Evolutionary conservation across 2,888 invertebrate genomes (phyloP).

Genomic region (Epicampocera succincta): DNA sequence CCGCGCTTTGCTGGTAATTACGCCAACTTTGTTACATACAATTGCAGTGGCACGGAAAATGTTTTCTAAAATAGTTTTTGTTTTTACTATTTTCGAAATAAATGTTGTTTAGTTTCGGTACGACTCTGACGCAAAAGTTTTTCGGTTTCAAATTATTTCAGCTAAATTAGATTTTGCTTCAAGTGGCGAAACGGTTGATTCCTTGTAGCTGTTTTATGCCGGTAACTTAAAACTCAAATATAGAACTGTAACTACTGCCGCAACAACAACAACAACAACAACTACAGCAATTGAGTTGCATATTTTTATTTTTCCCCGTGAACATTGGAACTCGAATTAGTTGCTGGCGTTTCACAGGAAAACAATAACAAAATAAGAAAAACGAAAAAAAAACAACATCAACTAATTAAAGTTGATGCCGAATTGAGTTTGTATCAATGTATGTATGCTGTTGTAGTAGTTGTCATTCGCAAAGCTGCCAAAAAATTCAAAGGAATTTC

Average conservation of each 20-base stretch:
- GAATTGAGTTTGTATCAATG: slow-evolving; percentile 4
- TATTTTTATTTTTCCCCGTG: neutral
- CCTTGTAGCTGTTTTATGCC: slow-evolving; percentile 55
- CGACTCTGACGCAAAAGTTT: slow-evolving; percentile 62
- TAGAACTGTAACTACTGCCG: slow-evolving; percentile 30
- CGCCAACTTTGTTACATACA: slow-evolving; percentile 31
- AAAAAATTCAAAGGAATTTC: neutral
- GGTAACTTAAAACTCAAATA: slow-evolving; percentile 58
- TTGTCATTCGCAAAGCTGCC: slow-evolving; percentile 18
- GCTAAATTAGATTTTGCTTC: slow-evolving; percentile 71
- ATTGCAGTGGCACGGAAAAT: slow-evolving; percentile 23
- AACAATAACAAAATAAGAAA: neutral
- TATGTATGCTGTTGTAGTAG: no score
- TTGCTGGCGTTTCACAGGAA: slow-evolving; percentile 38
- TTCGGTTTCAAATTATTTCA: slow-evolving; percentile 70
- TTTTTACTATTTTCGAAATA: neutral
- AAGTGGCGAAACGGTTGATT: slow-evolving; percentile 68
- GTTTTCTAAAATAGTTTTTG: slow-evolving; percentile 3
- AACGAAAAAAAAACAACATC: slow-evolving; percentile 24
- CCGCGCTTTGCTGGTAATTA: slow-evolving; percentile 30
- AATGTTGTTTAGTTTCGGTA: slow-evolving; percentile 47
- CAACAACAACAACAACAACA: slow-evolving; percentile 12
- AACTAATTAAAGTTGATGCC: slow-evolving; percentile 66
- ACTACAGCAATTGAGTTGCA: slow-evolving; percentile 12
- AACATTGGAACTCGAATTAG: slow-evolving; percentile 29